A percentile compares a stretch with the other conserved stretches of the same genome.
Conservation (phyloP, 2,797 vertebrate genomes). For the Pipistrellus kuhlii region DNA sequence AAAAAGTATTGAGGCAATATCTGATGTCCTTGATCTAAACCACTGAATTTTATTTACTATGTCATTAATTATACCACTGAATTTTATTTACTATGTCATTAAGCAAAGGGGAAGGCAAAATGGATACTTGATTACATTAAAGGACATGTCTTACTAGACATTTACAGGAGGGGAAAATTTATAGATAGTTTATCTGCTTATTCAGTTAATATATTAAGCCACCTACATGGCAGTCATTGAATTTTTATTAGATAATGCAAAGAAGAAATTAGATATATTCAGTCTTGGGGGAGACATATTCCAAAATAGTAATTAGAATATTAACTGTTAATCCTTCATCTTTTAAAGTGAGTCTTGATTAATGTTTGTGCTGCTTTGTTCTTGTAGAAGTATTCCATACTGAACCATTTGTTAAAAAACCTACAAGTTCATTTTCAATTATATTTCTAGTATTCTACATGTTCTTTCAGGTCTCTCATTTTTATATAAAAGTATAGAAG, state of each 20-base stretch:
- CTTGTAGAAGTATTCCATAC: background rate
- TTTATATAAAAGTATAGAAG: conserved; percentile 68
- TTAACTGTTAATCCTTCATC: background rate
- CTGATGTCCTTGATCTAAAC: background rate
- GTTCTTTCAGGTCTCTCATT: conserved; percentile 39
- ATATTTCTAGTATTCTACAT: background rate
- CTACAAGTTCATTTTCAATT: background rate
- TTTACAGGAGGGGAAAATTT: background rate
- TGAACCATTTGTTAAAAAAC: background rate
- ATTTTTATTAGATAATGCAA: conserved; percentile 24
- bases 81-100: conserved; percentile 38
- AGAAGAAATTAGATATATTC: conserved; percentile 15
- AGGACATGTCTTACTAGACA: background rate
- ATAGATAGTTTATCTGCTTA: background rate
- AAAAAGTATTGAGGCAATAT: background rate
- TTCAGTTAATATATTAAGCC: background rate
- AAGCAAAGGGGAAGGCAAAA: conserved; percentile 1
- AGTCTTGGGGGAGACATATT: background rate
- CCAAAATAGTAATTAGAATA: conserved; percentile 14
- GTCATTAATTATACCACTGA: conserved; percentile 32
- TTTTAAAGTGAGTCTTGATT: conserved; percentile 51
- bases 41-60: conserved; percentile 46
- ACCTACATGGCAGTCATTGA: background rate
- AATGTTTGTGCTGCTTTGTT: background rate
- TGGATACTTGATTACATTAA: background rate